Evolutionary conservation across 2,113 vertebrate genomes (phyloP).

Genomic region (Chlamydotis undulata): DNA sequence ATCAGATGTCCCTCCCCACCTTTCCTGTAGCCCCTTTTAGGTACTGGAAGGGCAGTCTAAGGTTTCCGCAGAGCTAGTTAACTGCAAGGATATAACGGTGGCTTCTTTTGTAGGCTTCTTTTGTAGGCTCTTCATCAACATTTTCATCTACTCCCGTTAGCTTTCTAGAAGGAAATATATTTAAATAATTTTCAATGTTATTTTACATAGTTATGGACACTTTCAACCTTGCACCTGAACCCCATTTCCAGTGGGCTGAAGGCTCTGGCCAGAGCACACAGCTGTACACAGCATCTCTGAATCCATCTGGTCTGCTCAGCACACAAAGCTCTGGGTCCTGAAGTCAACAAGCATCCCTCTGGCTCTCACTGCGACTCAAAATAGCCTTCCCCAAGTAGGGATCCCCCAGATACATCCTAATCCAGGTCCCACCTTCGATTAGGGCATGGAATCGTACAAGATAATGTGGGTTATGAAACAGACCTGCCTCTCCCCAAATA

Average conservation of each 20-base stretch:
- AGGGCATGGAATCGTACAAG: fast-evolving
- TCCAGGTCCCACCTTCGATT: not conserved
- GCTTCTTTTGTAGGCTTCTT: too few species aligned
- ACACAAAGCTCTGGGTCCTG: not conserved
- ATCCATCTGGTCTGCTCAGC: not conserved
- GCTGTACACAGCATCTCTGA: not conserved
- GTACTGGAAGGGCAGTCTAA: too few species aligned
- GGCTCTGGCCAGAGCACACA: not conserved
- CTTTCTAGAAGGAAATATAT: too few species aligned
- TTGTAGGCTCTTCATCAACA: not conserved
- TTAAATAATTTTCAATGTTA: not conserved
- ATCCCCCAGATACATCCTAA: not conserved
- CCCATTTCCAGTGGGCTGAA: not conserved
- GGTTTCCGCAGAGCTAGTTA: too few species aligned
- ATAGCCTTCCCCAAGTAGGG: not conserved
- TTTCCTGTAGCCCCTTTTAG: too few species aligned
- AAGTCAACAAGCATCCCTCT: not conserved
- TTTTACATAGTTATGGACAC: not conserved
- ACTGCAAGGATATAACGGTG: fast-evolving
- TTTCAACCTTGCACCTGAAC: not conserved
- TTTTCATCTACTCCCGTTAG: not conserved
- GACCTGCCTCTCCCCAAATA: not conserved
- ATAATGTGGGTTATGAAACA: fast-evolving
- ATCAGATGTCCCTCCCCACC: too few species aligned
- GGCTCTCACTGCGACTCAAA: not conserved